Base-by-base conservation (phyloP, 2,113 vertebrate species). In the Tupaia tana region DNA sequence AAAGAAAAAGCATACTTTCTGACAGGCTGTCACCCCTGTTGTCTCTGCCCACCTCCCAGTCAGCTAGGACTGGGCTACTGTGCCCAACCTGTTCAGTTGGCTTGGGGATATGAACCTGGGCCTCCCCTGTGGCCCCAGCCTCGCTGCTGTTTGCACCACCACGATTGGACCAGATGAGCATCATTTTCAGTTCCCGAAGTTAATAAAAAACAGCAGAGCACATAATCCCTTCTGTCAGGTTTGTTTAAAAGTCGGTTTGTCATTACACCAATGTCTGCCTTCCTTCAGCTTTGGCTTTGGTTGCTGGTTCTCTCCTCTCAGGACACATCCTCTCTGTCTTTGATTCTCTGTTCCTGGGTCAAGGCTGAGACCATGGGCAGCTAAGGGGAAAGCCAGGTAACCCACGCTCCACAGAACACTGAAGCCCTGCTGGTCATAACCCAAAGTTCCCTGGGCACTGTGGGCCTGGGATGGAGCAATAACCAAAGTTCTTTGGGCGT, bases 161-260 rank as follows among this genome's bases (percentile, higher is more conserved):
- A 43, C 43, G 43, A 43, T 43, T 43, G 43, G 43, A 5, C 43
- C 43, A 43, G 6, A 43, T 70, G 74, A 86, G 2, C 20, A 77
- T 82, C 70, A 52, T 81, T 67, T 61, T 81, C 27, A 66, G 81
- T 91, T 93, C 5, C 27, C 4, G 13, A 82, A 93, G 87, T 58
- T 80, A 87, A 85, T 25, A 74, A 80, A 93, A 71, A 66, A 81
- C 58, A 89, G 31, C 15, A 59, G 19, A 61, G 19, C 2, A 20
- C 16, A 59, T 10, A 80, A 75, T 96, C 10, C 4, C 9, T 86
- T 82, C 59, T 71, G 0, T 61, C 10, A 11, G 59, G 4, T 79
- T 85, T 79, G 7, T 69, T 73, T 74, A 27, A 25, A 89, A 64
- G 10, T 27, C 31, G 13, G 87, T 63, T 27, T 58, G 24, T 69